Conservation (phyloP, 2,888 invertebrate species). For the Temnothorax rugatulus region DNA sequence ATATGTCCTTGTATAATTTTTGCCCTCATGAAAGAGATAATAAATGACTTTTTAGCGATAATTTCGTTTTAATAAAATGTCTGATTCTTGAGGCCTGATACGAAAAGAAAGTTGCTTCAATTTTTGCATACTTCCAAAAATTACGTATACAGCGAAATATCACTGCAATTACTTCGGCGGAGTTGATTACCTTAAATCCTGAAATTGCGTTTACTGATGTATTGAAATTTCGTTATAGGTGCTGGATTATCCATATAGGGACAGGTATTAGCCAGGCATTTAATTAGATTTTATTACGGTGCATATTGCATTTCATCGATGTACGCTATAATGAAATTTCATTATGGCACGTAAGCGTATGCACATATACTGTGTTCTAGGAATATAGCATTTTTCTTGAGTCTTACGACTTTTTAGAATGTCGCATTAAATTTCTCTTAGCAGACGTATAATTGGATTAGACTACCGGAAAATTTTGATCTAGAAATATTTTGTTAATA, state of each 20-base stretch:
- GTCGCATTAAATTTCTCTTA: constrained; percentile 5
- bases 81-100: neutral
- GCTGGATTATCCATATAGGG: constrained; percentile 50
- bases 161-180: constrained; percentile 7
- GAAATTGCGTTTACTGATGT: constrained; percentile 51
- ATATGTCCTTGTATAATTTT: neutral
- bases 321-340: constrained; percentile 52
- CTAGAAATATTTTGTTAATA: neutral
- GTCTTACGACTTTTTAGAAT: constrained; percentile 12
- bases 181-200: constrained; percentile 38
- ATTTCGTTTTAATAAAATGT: constrained; percentile 3
- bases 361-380: constrained; percentile 41
- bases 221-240: constrained; percentile 51
- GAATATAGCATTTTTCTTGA: neutral
- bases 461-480: neutral
- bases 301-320: constrained; percentile 55
- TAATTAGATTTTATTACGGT: constrained; percentile 58
- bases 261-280: constrained; percentile 46
- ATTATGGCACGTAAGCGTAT: constrained; percentile 44
- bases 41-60: neutral
- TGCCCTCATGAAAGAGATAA: neutral
- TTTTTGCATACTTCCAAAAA: constrained; percentile 17
- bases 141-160: constrained; percentile 6
- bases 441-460: neutral
- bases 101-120: neutral